Base-by-base conservation (phyloP, 2,113 vertebrate species). In the Sceloporus undulatus region DNA sequence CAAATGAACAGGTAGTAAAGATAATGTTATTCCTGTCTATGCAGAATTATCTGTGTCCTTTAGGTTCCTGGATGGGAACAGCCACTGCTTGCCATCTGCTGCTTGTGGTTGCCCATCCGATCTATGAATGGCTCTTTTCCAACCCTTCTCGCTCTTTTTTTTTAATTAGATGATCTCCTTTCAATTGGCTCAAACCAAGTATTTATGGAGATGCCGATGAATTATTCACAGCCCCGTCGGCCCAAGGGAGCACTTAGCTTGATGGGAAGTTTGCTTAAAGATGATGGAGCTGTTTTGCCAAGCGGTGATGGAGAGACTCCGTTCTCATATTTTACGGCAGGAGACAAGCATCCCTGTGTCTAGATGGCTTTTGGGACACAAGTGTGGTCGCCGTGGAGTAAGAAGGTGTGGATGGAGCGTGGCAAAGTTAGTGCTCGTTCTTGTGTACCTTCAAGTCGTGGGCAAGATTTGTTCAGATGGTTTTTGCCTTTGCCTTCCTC, bases 241-340 rank as follows among this genome's bases (percentile, higher is more conserved):
- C 79, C 59, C 86, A 4, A 75, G 79, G 70, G 86, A 87, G 79
- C 71, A 29, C 29, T 87, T 87, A 54, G 56, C 71, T 87, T 75
- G 21, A 19, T 66, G 42, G 25, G 18, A 19, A 62, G 38, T 5
- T n/a, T 34, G 70, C 86, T 82, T 65, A 76, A 82, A 66, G 59
- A 87, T 52, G 79, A 27, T 25, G 73, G 86, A 52, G 40, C 4
- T 74, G 19, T 34, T 76, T 25, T 65, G 66, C 5, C 25, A 29
- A n/a, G 79, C 23, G 38, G 38, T 27, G 27, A 25, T 11, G 18
- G 52, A 80, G 77, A 79, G 52, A 54, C 25, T 52, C 52, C 66
- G 9, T 80, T 9, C 52, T 71, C 2, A 34, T 73, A 16, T 11
- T 21, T 54, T 38, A 13, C n/a, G 21, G 79, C 9, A 8, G 7